These are phyloP conservation scores for Phaetusa simplex DNA, from an alignment of 2,113 vertebrate species.

Conservation along the genomic window DNA sequence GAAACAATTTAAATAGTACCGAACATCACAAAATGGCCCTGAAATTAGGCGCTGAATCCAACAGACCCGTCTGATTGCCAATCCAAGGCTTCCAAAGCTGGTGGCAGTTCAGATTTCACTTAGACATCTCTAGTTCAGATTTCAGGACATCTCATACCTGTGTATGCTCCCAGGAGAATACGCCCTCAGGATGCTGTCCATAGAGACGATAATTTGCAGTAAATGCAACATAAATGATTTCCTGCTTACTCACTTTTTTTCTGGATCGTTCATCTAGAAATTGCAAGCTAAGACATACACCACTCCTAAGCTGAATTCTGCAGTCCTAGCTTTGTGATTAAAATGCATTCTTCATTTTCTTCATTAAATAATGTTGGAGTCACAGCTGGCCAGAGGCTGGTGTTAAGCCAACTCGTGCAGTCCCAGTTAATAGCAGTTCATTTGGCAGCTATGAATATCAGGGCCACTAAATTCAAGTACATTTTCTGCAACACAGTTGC, in stretches of 20 bases:
- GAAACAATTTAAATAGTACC: background rate
- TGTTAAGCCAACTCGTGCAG: background rate
- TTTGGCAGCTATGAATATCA: background rate
- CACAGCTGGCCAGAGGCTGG: background rate
- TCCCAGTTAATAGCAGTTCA: background rate
- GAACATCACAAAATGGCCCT: background rate
- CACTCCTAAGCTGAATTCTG: background rate
- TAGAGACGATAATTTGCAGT: background rate
- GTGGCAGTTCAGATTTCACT: background rate
- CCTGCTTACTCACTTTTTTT: background rate
- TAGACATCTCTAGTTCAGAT: background rate
- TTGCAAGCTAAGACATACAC: background rate
- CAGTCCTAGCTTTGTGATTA: background rate
- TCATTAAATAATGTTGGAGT: conserved; percentile 1
- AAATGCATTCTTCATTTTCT: background rate
- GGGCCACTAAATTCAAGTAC: background rate
- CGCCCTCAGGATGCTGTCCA: background rate
- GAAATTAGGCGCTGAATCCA: background rate
- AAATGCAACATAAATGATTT: background rate
- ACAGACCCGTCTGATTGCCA: background rate
- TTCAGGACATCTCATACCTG: background rate
- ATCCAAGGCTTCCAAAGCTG: background rate
- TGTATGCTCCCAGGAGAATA: background rate
- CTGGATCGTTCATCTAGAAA: background rate
- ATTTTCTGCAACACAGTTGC: background rate